Base-by-base conservation (phyloP, 2,113 vertebrate species). In the Bungarus multicinctus region DNA sequence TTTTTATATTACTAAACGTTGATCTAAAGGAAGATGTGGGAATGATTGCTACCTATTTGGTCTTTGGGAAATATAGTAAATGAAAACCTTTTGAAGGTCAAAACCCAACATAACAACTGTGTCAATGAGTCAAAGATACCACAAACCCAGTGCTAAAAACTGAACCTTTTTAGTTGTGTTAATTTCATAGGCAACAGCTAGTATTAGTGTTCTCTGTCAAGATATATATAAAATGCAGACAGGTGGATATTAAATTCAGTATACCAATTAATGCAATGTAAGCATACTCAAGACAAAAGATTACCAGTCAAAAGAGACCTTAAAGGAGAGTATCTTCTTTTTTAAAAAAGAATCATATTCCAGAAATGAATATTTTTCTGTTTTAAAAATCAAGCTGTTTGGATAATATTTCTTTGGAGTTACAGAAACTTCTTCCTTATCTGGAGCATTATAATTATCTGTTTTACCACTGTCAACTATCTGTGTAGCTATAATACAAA, bases 331-430 rank as follows among this genome's bases (percentile, higher is more conserved):
- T 86, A 25, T 88, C 91, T 53, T 20, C 8, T 58, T 54, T 54
- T 5, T 4, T 25, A 23, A 81, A 91, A 20, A 85, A 86, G 34
- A 60, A 64, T 53, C 81, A 87, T 30, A 20, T 9, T 43, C 4
- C 2, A 55, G 87, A 95, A 95, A 94, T 87, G 53, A 69, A 85
- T 90, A 90, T 60, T 91, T 89, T 95, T 93, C 34, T 53, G 85
- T 74, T 0, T 1, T 14, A 14, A 30, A 52, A 92, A 88, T 18
- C 30, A 64, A 55, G 3, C 47, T 11, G 6, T 69, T 39, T 34
- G 6, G 7, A 87, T 23, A 39, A 34, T 39, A 64, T 53, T 39
- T 88, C 45, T 92, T 50, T 92, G 86, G 57, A 54, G 47, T 2
- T 16, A 88, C 27, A 87, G 10, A 2, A 52, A 3, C 47, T 52